Percentiles rank a stretch among this genome's conserved stretches.
These are phyloP conservation scores for Brachionus manjavacas DNA, from an alignment of 1,140 invertebrate species.

Conservation along the genomic window DNA sequence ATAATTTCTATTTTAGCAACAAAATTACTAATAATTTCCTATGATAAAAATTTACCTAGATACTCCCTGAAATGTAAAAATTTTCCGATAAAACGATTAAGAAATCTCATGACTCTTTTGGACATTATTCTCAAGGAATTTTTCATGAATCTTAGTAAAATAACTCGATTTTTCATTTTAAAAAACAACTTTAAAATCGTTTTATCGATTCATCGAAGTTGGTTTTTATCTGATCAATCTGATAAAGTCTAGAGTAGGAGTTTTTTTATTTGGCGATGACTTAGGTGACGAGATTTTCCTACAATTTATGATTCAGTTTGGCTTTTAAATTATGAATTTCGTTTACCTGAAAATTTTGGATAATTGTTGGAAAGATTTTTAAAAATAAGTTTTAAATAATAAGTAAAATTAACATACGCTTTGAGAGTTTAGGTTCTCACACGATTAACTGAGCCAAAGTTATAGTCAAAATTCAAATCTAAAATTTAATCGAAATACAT, in stretches of 20 bases:
- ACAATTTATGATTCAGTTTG: not conserved
- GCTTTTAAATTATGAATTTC: not conserved
- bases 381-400: not conserved
- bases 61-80: not conserved
- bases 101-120: not conserved
- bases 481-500: not conserved
- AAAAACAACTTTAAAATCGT: not conserved
- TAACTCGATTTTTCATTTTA: not conserved
- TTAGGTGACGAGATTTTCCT: not conserved
- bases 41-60: not conserved
- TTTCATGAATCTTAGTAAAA: not conserved
- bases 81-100: not conserved
- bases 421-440: not conserved
- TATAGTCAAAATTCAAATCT: not conserved
- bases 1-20: conserved; percentile 21
- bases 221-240: not conserved
- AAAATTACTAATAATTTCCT: not conserved
- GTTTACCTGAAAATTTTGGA: not conserved
- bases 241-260: not conserved
- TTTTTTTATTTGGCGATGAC: not conserved
- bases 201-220: not conserved
- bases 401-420: not conserved
- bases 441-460: not conserved
- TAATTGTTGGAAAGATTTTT: not conserved
- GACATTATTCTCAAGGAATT: not conserved